Percentiles rank a stretch among this genome's conserved stretches.
These are phyloP conservation scores for Polylopha cassiicola DNA, from an alignment of 2,888 invertebrate species.

Conservation along the genomic window DNA sequence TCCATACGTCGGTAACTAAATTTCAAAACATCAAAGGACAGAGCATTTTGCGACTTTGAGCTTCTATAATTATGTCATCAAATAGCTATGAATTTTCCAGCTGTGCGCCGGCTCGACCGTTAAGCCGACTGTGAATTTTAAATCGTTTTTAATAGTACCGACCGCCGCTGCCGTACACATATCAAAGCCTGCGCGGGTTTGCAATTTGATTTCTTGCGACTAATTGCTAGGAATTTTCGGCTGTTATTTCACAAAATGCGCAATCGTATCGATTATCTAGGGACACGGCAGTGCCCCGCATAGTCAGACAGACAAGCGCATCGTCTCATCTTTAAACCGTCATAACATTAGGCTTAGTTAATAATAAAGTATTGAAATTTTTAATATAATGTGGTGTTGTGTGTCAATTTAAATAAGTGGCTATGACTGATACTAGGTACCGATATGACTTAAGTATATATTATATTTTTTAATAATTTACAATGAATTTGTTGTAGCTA, in stretches of 20 bases:
- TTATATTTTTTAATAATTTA: too few species aligned
- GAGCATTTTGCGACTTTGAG: conserved; percentile 48
- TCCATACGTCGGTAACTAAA: conserved; percentile 35
- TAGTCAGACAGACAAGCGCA: too few species aligned
- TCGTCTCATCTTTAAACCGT: too few species aligned
- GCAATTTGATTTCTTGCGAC: conserved; percentile 42
- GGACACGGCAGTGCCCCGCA: too few species aligned
- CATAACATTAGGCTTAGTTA: too few species aligned
- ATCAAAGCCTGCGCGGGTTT: conserved; percentile 51
- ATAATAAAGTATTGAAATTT: too few species aligned
- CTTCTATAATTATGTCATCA: conserved; percentile 64
- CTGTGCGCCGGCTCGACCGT: conserved; percentile 42
- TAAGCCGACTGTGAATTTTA: conserved; percentile 74
- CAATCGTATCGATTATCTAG: too few species aligned
- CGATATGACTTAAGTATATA: too few species aligned
- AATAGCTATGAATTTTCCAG: conserved; percentile 55
- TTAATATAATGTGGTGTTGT: too few species aligned
- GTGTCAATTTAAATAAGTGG: too few species aligned
- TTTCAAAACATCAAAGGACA: conserved; percentile 56
- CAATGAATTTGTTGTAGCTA: too few species aligned
- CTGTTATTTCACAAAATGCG: conserved; percentile 6
- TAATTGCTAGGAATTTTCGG: conserved; percentile 14
- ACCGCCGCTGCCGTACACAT: conserved; percentile 36
- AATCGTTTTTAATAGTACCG: conserved; percentile 69
- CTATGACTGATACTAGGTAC: too few species aligned